Evolutionary conservation across 2,113 vertebrate genomes (phyloP).

Genomic region (Apodemus sylvaticus): DNA sequence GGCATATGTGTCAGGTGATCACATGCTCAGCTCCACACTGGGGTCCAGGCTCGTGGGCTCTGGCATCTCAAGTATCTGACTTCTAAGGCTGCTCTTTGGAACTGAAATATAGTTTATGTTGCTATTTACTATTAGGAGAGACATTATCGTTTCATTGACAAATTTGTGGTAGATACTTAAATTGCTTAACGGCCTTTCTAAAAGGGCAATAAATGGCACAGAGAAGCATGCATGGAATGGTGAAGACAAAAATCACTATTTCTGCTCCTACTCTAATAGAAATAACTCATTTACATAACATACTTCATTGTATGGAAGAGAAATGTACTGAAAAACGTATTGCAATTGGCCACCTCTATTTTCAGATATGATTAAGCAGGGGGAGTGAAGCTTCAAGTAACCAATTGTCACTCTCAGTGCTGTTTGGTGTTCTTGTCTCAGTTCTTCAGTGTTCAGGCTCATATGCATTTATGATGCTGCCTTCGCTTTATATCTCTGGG

Average conservation of each 20-base stretch:
- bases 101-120: not conserved
- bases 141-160: not conserved
- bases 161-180: not conserved
- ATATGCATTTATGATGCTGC: not conserved
- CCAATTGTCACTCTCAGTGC: not conserved
- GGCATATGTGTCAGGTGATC: not conserved
- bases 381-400: not conserved
- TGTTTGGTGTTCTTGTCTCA: not conserved
- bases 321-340: not conserved
- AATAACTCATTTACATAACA: not conserved
- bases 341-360: not conserved
- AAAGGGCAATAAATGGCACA: not conserved
- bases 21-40: not conserved
- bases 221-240: not conserved
- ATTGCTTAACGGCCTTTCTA: not conserved
- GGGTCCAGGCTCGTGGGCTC: not conserved
- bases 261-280: not conserved
- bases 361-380: not conserved
- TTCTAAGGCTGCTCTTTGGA: not conserved
- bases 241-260: not conserved
- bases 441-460: not conserved
- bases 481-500: not conserved
- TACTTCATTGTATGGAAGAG: not conserved
- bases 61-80: not conserved
- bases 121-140: not conserved